A percentile compares a stretch with the other conserved stretches of the same genome.
Evolutionary conservation across 2,113 vertebrate genomes (phyloP).

Genomic region (Oxyura jamaicensis): DNA sequence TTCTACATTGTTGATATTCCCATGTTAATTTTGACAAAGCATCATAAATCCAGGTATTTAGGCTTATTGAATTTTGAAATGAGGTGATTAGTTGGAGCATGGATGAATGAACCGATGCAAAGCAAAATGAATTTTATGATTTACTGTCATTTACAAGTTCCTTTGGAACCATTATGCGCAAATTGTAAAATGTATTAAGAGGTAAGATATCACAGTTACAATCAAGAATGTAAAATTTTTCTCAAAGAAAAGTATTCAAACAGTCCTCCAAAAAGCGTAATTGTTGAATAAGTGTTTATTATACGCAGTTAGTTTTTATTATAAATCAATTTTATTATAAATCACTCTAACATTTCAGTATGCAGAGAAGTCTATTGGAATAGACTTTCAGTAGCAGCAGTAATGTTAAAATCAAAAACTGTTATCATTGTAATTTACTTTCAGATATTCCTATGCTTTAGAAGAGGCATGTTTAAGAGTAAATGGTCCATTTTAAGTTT

Average conservation of each 20-base stretch:
- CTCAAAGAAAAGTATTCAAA: slow-evolving; percentile 60
- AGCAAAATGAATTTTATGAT: slow-evolving; percentile 89
- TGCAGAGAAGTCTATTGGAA: not conserved
- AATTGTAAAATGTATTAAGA: slow-evolving; percentile 80
- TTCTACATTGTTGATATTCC: slow-evolving; percentile 79
- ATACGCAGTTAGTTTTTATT: slow-evolving; percentile 76
- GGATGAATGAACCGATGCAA: slow-evolving; percentile 83
- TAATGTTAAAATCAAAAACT: not conserved
- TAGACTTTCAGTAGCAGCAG: not conserved
- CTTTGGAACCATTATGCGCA: slow-evolving; percentile 79
- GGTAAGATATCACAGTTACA: slow-evolving; percentile 77
- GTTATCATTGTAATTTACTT: not conserved
- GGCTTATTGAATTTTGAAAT: slow-evolving; percentile 89
- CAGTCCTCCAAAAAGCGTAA: slow-evolving; percentile 64
- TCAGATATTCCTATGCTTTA: not conserved
- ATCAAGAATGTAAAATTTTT: slow-evolving; percentile 76
- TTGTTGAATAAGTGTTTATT: slow-evolving; percentile 77
- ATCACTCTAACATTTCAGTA: slow-evolving; percentile 37
- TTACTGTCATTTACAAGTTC: slow-evolving; percentile 79
- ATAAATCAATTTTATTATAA: slow-evolving; percentile 72
- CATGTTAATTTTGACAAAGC: slow-evolving; percentile 83
- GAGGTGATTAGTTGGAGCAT: slow-evolving; percentile 83
- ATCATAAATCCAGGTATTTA: slow-evolving; percentile 89
- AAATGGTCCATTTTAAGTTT: not conserved
- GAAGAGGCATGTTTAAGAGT: not conserved